A percentile compares a stretch with the other conserved stretches of the same genome.
Conservation (phyloP, 2,113 vertebrate genomes). For the Uria lomvia region DNA sequence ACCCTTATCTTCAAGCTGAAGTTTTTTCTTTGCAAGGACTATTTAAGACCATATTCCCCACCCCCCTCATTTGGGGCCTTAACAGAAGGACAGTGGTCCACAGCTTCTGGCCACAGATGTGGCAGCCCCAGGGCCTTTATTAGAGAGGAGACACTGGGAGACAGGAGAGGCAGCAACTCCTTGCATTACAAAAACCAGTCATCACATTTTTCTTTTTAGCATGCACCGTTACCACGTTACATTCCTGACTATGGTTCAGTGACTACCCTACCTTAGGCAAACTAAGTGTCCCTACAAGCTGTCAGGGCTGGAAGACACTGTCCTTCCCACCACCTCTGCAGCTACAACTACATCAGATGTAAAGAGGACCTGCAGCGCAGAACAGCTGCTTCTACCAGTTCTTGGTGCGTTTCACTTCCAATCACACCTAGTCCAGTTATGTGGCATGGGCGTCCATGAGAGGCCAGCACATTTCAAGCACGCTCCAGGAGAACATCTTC, state of each 20-base stretch:
- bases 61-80: neutral
- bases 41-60: neutral
- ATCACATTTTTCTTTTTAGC: neutral
- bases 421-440: neutral
- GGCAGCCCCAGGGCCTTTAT: fast-evolving
- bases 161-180: neutral
- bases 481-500: neutral
- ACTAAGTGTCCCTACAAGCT: neutral
- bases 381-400: neutral
- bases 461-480: fast-evolving
- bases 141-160: neutral
- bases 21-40: neutral
- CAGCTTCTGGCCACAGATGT: neutral
- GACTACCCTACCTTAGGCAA: neutral
- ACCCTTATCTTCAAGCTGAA: neutral
- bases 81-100: neutral
- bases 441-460: fast-evolving
- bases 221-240: no score
- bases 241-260: neutral
- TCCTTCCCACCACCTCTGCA: neutral
- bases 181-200: neutral
- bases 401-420: neutral
- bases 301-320: neutral
- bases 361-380: neutral
- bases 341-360: neutral